Percentiles rank a stretch among this genome's conserved stretches.
Evolutionary conservation across 2,113 vertebrate species (phyloP).

Genomic region (Cettia cetti): DNA sequence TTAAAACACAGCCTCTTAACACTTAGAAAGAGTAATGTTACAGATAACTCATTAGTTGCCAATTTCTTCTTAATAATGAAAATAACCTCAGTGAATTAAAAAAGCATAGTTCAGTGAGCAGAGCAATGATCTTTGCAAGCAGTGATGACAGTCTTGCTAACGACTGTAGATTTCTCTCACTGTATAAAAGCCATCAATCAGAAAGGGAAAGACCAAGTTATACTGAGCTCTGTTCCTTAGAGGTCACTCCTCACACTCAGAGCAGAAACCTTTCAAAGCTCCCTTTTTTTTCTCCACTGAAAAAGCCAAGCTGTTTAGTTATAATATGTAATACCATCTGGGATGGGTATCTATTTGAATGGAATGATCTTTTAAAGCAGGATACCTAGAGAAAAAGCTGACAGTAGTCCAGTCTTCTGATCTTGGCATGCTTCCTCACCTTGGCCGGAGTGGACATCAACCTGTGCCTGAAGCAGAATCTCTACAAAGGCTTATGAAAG

Average conservation of each 20-base stretch:
- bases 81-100: background rate
- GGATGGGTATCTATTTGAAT: background rate
- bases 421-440: background rate
- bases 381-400: background rate
- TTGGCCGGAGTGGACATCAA: background rate
- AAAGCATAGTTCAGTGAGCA: background rate
- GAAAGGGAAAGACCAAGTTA: background rate
- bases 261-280: background rate
- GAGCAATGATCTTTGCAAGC: background rate
- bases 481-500: background rate
- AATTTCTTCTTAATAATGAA: background rate
- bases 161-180: background rate
- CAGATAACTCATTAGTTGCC: background rate
- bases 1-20: background rate
- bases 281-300: background rate
- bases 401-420: background rate
- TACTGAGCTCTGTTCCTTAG: background rate
- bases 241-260: background rate
- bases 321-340: background rate
- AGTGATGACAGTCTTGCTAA: background rate
- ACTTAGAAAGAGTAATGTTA: background rate
- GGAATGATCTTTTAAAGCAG: background rate
- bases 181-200: background rate
- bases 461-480: background rate
- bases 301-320: background rate